Conservation (phyloP, 1,140 invertebrate genomes). For the Megathymus violae region DNA sequence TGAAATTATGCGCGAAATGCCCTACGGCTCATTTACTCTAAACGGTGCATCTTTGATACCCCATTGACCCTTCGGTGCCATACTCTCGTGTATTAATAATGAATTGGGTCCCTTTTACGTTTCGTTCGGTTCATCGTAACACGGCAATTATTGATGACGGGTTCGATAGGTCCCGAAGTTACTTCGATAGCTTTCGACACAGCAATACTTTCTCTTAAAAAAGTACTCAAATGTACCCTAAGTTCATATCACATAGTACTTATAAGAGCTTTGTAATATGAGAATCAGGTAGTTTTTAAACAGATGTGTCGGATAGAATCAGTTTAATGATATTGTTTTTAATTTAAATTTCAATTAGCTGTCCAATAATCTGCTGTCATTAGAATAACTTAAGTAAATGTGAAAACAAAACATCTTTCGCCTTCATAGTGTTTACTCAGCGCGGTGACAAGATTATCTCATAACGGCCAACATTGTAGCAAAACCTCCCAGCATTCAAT, state of each 20-base stretch:
- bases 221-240: too few species aligned
- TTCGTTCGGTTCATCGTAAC: slow-evolving; percentile 1
- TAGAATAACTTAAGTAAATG: too few species aligned
- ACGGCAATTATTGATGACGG: slow-evolving; percentile 24
- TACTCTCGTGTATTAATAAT: slow-evolving; percentile 60
- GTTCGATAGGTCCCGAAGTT: neutral
- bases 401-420: neutral
- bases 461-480: neutral
- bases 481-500: neutral
- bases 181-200: neutral
- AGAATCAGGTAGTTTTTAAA: too few species aligned
- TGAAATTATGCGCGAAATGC: slow-evolving; percentile 74
- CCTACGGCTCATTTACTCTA: slow-evolving; percentile 72
- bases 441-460: neutral
- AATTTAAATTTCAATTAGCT: too few species aligned
- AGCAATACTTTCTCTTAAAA: too few species aligned
- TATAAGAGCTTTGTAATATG: too few species aligned
- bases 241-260: too few species aligned
- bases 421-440: too few species aligned
- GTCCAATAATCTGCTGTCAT: too few species aligned
- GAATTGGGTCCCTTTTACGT: slow-evolving; percentile 45
- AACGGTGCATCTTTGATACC: slow-evolving; percentile 67
- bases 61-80: slow-evolving; percentile 57
- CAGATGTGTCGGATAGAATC: too few species aligned
- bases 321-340: too few species aligned